Evolutionary conservation across 2,797 vertebrate species (phyloP).

Genomic region (Pristis pectinata): DNA sequence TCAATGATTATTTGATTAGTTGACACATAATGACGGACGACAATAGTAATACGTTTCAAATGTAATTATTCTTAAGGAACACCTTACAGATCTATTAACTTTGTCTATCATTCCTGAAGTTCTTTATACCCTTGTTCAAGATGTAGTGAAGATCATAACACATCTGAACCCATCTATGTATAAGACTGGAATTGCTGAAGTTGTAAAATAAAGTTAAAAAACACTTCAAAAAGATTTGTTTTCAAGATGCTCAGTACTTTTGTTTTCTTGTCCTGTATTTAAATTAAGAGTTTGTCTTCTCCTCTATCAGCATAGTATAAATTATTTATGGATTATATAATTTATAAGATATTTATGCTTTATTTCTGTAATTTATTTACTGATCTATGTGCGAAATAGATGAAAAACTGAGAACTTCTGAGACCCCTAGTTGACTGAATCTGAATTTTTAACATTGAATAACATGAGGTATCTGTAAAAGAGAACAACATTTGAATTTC

Average conservation of each 20-base stretch:
- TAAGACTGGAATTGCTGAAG: not conserved
- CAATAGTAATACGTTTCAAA: not conserved
- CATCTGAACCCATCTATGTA: not conserved
- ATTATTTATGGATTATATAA: conserved; percentile 22
- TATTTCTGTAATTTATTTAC: conserved; percentile 31
- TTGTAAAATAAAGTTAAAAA: not conserved
- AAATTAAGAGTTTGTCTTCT: not conserved
- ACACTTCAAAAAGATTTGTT: not conserved
- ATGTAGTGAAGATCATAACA: not conserved
- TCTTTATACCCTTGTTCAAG: not conserved
- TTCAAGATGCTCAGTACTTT: not conserved
- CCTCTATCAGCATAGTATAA: not conserved
- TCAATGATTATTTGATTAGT: conserved; percentile 32
- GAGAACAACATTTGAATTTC: conserved; percentile 5
- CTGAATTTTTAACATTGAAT: not conserved
- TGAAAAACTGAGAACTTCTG: not conserved
- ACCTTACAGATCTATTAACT: not conserved
- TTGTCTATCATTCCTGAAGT: not conserved
- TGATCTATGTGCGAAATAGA: not conserved
- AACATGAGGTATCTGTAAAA: conserved; percentile 11
- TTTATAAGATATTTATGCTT: conserved; percentile 28
- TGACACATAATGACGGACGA: not conserved
- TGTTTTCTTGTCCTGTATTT: not conserved
- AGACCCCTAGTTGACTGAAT: not conserved
- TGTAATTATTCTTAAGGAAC: conserved; percentile 1